These are phyloP conservation scores for Bettongia penicillata DNA, from an alignment of 2,113 vertebrate species.

Conservation along the genomic window DNA sequence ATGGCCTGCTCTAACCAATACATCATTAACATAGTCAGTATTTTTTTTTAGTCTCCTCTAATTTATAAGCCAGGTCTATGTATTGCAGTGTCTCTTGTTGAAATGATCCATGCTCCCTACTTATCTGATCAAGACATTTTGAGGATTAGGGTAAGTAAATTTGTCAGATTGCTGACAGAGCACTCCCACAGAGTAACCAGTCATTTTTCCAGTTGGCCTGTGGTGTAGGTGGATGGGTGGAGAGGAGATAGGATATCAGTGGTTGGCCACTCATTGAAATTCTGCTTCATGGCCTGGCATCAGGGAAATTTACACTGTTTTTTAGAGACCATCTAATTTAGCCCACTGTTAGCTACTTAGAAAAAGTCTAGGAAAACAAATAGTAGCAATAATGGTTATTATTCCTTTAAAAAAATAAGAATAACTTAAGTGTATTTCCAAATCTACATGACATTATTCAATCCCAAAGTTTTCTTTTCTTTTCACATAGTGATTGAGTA, in stretches of 20 bases:
- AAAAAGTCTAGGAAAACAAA: neutral
- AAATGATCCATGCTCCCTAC: neutral
- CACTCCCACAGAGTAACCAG: neutral
- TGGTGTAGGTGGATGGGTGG: neutral
- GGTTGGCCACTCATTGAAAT: neutral
- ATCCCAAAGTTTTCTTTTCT: neutral
- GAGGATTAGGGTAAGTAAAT: neutral
- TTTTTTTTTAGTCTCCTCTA: neutral
- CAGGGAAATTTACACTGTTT: neutral
- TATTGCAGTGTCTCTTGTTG: neutral
- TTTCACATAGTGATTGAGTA: neutral
- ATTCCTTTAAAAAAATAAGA: neutral
- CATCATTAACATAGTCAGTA: neutral
- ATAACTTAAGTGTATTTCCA: neutral
- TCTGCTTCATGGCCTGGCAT: neutral
- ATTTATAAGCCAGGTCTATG: neutral
- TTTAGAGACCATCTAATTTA: neutral
- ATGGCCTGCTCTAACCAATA: neutral
- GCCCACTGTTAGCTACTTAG: neutral
- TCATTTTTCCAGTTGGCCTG: neutral
- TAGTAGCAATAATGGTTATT: neutral
- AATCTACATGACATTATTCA: neutral
- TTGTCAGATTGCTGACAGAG: neutral
- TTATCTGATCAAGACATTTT: constrained; percentile 4
- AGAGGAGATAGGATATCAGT: neutral